Evolutionary conservation across 2,888 invertebrate species (phyloP).

Genomic region (Eupithecia abbreviata): DNA sequence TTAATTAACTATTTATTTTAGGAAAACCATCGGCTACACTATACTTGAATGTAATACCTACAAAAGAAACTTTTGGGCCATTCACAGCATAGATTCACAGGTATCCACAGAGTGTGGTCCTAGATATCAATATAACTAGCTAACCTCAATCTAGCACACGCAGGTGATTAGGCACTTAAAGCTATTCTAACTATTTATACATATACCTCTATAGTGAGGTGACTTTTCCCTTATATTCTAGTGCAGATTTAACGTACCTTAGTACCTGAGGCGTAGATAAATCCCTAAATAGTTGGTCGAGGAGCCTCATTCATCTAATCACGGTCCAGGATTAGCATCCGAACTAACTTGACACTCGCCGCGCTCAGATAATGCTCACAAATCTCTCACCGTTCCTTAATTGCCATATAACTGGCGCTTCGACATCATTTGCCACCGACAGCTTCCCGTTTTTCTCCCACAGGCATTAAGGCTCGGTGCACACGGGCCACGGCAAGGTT

Average conservation of each 20-base stretch:
- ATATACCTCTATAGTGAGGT: too few species aligned
- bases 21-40: too few species aligned
- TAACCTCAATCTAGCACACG: too few species aligned
- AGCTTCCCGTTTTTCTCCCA: conserved; percentile 56
- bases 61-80: too few species aligned
- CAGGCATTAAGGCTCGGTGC: conserved; percentile 1
- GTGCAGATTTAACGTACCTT: neutral
- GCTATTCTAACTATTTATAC: too few species aligned
- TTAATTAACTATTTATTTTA: too few species aligned
- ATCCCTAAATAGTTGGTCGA: neutral
- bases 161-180: too few species aligned
- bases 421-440: conserved; percentile 59
- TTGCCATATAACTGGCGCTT: conserved; percentile 58
- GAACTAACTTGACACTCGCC: neutral
- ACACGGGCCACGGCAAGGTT: neutral
- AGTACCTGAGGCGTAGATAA: neutral
- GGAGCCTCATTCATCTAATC: neutral
- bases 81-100: too few species aligned
- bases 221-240: neutral
- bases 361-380: conserved; percentile 46
- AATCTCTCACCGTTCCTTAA: conserved; percentile 61
- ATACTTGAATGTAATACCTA: too few species aligned
- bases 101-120: too few species aligned
- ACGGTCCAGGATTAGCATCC: neutral
- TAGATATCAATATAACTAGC: too few species aligned